phyloP scores from a whole-genome alignment of 1,140 invertebrate genomes.

The Diabrotica undecimpunctata region DNA sequence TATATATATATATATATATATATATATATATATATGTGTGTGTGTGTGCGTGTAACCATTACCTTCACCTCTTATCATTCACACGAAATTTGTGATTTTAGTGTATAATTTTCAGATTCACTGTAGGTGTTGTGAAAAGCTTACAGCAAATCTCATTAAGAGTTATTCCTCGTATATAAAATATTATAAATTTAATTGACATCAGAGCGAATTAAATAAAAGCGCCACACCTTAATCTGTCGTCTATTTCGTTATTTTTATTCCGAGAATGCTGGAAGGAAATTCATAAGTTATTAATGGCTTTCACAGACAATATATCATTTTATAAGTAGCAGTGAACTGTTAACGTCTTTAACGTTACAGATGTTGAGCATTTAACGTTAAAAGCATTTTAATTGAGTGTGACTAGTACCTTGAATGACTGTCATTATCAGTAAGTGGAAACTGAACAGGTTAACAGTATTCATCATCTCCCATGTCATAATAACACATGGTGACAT shows the following conservation, averaged over 20 bases:
- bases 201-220: too few relatives aligned
- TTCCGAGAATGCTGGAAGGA: not conserved
- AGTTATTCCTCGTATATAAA: too few relatives aligned
- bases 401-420: constrained; percentile 1
- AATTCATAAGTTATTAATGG: not conserved
- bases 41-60: too few relatives aligned
- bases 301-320: not conserved
- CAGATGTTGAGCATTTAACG: not conserved
- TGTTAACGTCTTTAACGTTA: not conserved
- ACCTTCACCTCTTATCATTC: too few relatives aligned
- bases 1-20: too few relatives aligned
- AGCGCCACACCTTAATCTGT: too few relatives aligned
- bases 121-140: too few relatives aligned
- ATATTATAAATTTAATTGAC: too few relatives aligned
- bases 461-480: not conserved
- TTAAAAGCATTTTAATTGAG: constrained; percentile 3
- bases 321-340: not conserved
- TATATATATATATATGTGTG: too few relatives aligned
- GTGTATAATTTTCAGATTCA: too few relatives aligned
- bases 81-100: too few relatives aligned
- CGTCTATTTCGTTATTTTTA: not conserved
- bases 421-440: not conserved
- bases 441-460: constrained; percentile 2
- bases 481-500: constrained; percentile 2
- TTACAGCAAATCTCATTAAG: too few relatives aligned